Conservation (phyloP, 2,113 vertebrate species). For the Lycaon pictus region DNA sequence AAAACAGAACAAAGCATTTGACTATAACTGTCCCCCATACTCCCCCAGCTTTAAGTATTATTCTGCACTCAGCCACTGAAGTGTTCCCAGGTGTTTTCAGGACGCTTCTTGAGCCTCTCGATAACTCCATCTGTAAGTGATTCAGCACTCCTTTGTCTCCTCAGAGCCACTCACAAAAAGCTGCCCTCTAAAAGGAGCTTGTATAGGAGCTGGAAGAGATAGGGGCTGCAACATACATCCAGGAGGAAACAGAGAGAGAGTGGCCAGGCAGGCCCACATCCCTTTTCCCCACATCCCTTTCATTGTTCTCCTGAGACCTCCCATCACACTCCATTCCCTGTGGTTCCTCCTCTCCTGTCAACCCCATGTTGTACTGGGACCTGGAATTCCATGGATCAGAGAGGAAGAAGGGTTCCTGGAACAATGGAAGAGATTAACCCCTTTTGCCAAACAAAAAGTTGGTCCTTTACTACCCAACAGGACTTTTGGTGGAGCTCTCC, state of each 20-base stretch:
- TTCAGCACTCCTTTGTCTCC: not conserved
- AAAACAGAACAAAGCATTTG: not conserved
- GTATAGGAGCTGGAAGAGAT: not conserved
- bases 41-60: no score
- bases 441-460: not conserved
- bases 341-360: not conserved
- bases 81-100: not conserved
- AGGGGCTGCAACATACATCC: not conserved
- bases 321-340: not conserved
- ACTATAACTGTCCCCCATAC: not conserved
- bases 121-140: not conserved
- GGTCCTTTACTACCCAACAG: not conserved
- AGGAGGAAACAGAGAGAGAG: not conserved
- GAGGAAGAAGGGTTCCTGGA: not conserved
- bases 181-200: not conserved
- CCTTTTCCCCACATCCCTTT: not conserved
- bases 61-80: not conserved
- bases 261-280: not conserved
- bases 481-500: not conserved
- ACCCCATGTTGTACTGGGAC: not conserved
- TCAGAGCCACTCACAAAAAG: not conserved
- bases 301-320: not conserved
- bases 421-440: not conserved
- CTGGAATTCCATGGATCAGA: not conserved
- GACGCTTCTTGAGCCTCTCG: not conserved